Percentiles rank a stretch among this genome's conserved stretches.
Conservation (phyloP, 2,113 vertebrate species). For the Sturnira hondurensis region DNA sequence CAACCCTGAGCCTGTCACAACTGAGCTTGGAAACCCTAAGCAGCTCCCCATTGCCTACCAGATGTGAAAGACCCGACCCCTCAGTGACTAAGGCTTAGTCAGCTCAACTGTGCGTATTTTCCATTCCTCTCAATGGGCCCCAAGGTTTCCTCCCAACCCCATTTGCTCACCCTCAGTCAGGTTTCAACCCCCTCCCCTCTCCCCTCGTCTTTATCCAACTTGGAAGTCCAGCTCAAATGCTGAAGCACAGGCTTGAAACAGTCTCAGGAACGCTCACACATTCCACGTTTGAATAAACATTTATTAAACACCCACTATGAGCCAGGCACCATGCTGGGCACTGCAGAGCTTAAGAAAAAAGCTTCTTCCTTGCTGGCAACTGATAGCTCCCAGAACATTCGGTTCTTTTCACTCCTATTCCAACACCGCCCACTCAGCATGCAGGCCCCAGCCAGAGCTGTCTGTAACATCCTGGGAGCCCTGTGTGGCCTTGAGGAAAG, state of each 20-base stretch:
- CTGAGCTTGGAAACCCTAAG: background rate
- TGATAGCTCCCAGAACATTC: background rate
- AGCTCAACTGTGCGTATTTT: background rate
- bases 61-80: background rate
- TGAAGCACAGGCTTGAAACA: background rate
- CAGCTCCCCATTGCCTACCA: too few relatives aligned
- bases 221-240: background rate
- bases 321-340: background rate
- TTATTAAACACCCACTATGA: background rate
- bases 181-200: background rate
- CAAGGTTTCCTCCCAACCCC: background rate
- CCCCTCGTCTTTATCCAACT: background rate
- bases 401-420: background rate
- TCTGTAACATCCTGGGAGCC: background rate
- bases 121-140: background rate
- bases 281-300: background rate
- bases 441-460: background rate
- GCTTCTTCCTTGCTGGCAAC: background rate
- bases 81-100: too few relatives aligned
- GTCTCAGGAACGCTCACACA: background rate
- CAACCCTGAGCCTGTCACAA: background rate
- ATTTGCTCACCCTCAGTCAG: background rate
- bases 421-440: background rate
- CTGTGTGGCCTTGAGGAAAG: background rate
- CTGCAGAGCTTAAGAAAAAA: background rate